phyloP scores from a whole-genome alignment of 1,140 invertebrate genomes.

The Bombus sylvicola region DNA sequence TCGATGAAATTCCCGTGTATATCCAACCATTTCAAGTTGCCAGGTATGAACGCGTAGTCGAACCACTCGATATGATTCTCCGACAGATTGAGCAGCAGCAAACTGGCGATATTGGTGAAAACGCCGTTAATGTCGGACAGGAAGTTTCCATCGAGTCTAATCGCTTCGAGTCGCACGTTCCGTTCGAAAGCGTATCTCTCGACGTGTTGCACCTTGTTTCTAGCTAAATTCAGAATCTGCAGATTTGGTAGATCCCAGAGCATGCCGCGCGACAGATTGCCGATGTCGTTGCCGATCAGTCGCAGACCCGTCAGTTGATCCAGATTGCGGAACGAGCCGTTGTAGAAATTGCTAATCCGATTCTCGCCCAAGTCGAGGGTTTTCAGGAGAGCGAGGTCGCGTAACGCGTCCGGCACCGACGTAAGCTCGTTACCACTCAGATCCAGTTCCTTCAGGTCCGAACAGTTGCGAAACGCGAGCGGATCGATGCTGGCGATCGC shows the following conservation, averaged over 20 bases:
- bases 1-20: conserved; percentile 94
- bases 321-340: conserved; percentile 92
- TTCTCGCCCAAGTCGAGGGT: conserved; percentile 94
- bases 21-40: conserved; percentile 94
- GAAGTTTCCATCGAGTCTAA: conserved; percentile 93
- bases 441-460: conserved; percentile 94
- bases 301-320: conserved; percentile 92
- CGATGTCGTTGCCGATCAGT: conserved; percentile 93
- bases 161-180: conserved; percentile 91
- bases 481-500: conserved; percentile 90
- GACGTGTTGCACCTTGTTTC: conserved; percentile 93
- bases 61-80: conserved; percentile 96
- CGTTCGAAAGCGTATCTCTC: conserved; percentile 91
- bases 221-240: conserved; percentile 93
- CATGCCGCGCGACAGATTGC: conserved; percentile 92
- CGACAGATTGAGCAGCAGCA: conserved; percentile 94
- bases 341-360: conserved; percentile 90
- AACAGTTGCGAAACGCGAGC: conserved; percentile 95
- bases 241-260: conserved; percentile 92
- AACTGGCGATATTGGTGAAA: conserved; percentile 90
- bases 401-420: conserved; percentile 91
- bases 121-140: conserved; percentile 93
- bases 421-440: conserved; percentile 92
- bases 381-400: conserved; percentile 91
- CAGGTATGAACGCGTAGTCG: conserved; percentile 94